Conservation (phyloP, 1,140 invertebrate genomes). For the Drosophila pallidifrons region DNA sequence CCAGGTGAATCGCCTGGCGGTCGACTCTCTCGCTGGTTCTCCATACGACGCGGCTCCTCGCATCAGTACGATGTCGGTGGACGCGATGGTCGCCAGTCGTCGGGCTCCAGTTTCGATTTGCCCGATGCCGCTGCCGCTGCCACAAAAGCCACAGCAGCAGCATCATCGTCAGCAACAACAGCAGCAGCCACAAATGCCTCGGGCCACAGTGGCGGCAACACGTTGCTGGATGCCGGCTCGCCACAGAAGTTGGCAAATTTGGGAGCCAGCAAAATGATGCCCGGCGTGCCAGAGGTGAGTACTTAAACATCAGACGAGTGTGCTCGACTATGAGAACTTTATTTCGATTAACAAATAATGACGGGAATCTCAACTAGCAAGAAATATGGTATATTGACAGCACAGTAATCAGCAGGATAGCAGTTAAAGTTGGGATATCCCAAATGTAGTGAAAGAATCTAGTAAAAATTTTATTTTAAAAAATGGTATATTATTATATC, state of each 20-base stretch:
- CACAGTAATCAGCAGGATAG: too few relatives aligned
- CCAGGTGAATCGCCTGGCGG: slow-evolving; percentile 89
- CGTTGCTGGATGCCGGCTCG: slow-evolving; percentile 54
- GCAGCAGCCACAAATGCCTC: not conserved
- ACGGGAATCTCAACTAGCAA: too few relatives aligned
- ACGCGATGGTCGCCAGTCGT: slow-evolving; percentile 74
- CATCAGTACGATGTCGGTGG: slow-evolving; percentile 91
- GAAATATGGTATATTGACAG: too few relatives aligned
- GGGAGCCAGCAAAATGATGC: slow-evolving; percentile 87
- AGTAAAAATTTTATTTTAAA: too few relatives aligned
- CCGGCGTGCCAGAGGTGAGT: slow-evolving; percentile 90
- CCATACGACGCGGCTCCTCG: slow-evolving; percentile 91
- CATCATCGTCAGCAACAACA: not conserved
- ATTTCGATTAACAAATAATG: too few relatives aligned
- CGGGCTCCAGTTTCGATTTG: slow-evolving; percentile 75
- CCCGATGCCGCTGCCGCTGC: slow-evolving; percentile 53
- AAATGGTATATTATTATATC: too few relatives aligned
- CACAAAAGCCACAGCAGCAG: not conserved
- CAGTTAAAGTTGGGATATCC: too few relatives aligned
- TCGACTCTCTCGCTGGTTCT: slow-evolving; percentile 92
- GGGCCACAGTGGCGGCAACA: not conserved
- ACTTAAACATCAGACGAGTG: too few relatives aligned
- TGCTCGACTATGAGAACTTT: too few relatives aligned
- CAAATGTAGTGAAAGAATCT: too few relatives aligned
- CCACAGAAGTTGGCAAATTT: slow-evolving; percentile 66